Evolutionary conservation across 1,140 invertebrate species (phyloP).

Genomic region (Cardiocondyla obscurior): DNA sequence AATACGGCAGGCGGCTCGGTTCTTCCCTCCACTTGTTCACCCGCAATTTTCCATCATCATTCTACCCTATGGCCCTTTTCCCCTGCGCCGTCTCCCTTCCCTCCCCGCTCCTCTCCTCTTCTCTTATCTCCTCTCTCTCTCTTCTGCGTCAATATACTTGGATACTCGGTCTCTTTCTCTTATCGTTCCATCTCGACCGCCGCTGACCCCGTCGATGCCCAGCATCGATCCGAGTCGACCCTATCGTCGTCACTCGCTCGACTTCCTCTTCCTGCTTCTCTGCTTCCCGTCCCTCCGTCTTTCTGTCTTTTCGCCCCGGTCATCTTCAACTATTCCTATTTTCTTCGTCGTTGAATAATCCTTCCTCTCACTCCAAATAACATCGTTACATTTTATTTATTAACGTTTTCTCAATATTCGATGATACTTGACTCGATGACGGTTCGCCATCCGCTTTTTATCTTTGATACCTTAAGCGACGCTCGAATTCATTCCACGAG

Average conservation of each 20-base stretch:
- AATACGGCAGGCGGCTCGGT: conserved; percentile 38
- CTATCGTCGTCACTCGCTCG: neutral
- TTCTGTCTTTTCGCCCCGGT: conserved; percentile 5
- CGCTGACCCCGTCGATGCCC: conserved; percentile 20
- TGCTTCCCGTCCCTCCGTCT: too few relatives aligned
- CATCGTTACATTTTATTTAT: too few relatives aligned
- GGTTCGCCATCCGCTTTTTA: neutral
- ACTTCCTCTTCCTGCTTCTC: conserved; percentile 7
- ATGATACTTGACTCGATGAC: too few relatives aligned
- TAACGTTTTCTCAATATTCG: neutral
- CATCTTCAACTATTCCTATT: neutral
- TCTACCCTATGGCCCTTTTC: conserved; percentile 8
- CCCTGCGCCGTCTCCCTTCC: neutral
- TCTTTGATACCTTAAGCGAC: neutral
- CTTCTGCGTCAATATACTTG: neutral
- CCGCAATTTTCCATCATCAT: conserved; percentile 1
- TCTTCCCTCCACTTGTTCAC: neutral
- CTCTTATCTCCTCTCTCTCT: neutral
- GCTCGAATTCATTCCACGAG: neutral
- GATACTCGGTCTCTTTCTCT: neutral
- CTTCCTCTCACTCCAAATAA: too few relatives aligned
- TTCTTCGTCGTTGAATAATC: neutral
- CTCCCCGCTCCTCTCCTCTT: neutral
- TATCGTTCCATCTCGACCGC: conserved; percentile 26
- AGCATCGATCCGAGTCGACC: conserved; percentile 9